phyloP scores from a whole-genome alignment of 2,113 vertebrate species.

The Rhinopomastus cyanomelas region DNA sequence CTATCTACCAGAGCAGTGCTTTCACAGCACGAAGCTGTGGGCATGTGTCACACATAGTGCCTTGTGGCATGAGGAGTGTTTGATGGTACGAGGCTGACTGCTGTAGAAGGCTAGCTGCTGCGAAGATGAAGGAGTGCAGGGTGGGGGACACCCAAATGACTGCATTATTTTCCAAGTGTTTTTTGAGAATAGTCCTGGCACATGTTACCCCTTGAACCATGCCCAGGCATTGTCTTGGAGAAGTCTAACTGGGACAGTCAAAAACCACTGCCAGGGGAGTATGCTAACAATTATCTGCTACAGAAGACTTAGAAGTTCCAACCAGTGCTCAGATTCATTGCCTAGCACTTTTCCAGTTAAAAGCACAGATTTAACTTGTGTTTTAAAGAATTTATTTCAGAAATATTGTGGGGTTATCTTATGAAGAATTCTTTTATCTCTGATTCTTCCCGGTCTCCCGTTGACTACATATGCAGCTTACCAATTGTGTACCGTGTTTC shows the following conservation, averaged over 20 bases:
- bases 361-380: neutral
- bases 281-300: slow-evolving; percentile 38
- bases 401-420: neutral
- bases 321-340: neutral
- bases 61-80: neutral
- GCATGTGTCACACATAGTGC: neutral
- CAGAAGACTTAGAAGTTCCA: neutral
- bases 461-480: too few species aligned
- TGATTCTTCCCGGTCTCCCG: too few species aligned
- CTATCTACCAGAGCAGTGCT: neutral
- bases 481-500: too few species aligned
- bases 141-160: neutral
- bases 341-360: neutral
- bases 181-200: slow-evolving; percentile 34
- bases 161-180: slow-evolving; percentile 23
- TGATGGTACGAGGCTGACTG: neutral
- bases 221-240: slow-evolving; percentile 59
- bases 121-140: neutral
- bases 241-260: neutral
- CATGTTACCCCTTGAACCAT: neutral
- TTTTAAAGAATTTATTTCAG: neutral
- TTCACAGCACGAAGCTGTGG: neutral
- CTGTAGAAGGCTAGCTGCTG: neutral
- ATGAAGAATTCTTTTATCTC: too few species aligned
- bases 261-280: slow-evolving; percentile 8